phyloP scores from a whole-genome alignment of 2,888 invertebrate species.

The Erebia aethiops region DNA sequence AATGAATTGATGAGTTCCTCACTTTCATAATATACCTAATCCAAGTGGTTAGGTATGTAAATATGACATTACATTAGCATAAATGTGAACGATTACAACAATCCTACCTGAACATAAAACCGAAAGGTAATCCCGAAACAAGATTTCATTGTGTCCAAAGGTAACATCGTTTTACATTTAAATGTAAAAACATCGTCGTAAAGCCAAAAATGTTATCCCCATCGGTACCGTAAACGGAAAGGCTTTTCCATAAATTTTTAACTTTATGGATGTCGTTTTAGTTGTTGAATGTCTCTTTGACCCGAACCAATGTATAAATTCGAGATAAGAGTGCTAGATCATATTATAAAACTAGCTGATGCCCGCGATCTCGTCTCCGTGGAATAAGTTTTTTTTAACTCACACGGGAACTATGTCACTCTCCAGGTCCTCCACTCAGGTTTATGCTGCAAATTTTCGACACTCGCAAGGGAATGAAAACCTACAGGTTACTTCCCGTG shows the following conservation, averaged over 20 bases:
- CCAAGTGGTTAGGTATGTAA: too few relatives aligned
- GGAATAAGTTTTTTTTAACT: too few relatives aligned
- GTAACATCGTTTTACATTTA: slow-evolving; percentile 35
- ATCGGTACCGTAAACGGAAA: slow-evolving; percentile 51
- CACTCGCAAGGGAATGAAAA: too few relatives aligned
- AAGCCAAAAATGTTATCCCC: slow-evolving; percentile 48
- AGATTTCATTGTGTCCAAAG: slow-evolving; percentile 11
- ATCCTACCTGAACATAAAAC: slow-evolving; percentile 16
- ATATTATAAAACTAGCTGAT: too few relatives aligned
- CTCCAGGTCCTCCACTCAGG: slow-evolving; percentile 21
- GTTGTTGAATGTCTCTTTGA: slow-evolving; percentile 50
- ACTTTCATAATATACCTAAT: too few relatives aligned
- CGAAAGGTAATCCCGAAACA: slow-evolving; percentile 4
- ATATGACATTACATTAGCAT: neutral
- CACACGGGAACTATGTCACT: neutral
- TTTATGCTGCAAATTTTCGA: too few relatives aligned
- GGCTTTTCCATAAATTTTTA: slow-evolving; percentile 66
- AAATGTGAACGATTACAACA: neutral
- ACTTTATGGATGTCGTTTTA: slow-evolving; percentile 60
- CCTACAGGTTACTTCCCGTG: too few relatives aligned
- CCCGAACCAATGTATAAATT: slow-evolving; percentile 54
- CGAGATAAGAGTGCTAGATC: slow-evolving; percentile 38
- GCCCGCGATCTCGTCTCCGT: too few relatives aligned
- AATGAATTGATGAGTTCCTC: too few relatives aligned
- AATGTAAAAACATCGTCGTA: slow-evolving; percentile 36